Base-by-base conservation (phyloP, 2,113 vertebrate species). In the Serilophus lunatus region DNA sequence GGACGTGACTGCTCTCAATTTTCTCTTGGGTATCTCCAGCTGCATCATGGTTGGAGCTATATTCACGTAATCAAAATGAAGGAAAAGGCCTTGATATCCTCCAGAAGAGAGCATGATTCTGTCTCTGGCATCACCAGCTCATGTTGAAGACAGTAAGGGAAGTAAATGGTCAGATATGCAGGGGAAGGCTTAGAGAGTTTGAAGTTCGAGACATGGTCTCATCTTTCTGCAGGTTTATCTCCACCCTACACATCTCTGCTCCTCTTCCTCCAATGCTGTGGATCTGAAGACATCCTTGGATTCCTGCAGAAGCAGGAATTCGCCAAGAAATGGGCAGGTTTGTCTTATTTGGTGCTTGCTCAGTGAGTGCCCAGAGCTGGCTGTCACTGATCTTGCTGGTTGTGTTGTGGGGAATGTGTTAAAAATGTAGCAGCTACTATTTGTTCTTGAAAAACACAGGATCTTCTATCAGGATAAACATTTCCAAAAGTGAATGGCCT, bases 11-110 rank as follows among this genome's bases (percentile, higher is more conserved):
- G 31, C 59, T 88, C 45, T 70, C n/a, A 28, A 10, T 45, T 75
- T 65, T 63, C 50, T 70, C 28, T 31, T 36, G 33, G 16, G 13
- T 59, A 12, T 7, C 12, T 83, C 42, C 47, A 40, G 23, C 3
- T 0, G 0, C 2, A 5, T 10, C 18, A 3, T 22, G 8, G 40
- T 5, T 77, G 75, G 49, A 90, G 9, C 29, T 44, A 3, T 18
- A 45, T 11, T 56, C 12, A 3, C 26, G 47, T 20, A 77, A 40
- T 12, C 33, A 75, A 59, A 63, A 44, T 22, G 7, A 78, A 86
- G 57, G 56, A 63, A 75, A 59, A 86, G 5, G 12, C 22, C 8
- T 74, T 66, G 51, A 29, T 64, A 10, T 23, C 31, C 44, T 71
- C 24, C 51, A 88, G 72, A 71, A 66, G 74, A 25, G 29, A 69